Base-by-base conservation (phyloP, 1,140 invertebrate species). In the Trypoxylus dichotomus region DNA sequence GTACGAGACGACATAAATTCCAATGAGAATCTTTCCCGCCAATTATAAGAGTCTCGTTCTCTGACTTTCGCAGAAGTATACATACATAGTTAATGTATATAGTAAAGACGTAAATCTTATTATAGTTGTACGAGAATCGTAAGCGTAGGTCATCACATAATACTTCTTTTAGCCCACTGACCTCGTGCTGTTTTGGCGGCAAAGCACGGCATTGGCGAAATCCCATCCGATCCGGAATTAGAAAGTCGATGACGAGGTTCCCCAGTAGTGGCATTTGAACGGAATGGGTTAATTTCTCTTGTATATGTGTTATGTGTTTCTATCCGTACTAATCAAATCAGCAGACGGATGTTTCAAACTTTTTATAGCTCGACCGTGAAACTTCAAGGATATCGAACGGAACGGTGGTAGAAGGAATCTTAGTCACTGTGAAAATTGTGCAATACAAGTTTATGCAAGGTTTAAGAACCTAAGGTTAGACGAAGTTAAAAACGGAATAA, bases 1-100 rank as follows among this genome's bases (percentile, higher is more conserved):
- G 58, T 74, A 76, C 75, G 41, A 13, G 72, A 74, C 72, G n/a
- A 25, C 32, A 21, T 10, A 32, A 29, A 32, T 72, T 41, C 68
- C 68, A 41, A 41, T 72, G 11, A 41, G 68, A 25, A n/a, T 7
- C 24, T 25, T 72, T 41, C 32, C 15, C 68, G 27, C 32, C 29
- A n/a, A 54, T 54, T 19, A 3, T 15, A 54, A 54, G 15, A 54
- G 15, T 15, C 47, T 6, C 6, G 5, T 8, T 7, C 1, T 54
- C 47, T 15, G 15, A n/a, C 47, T n/a, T 54, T n/a, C 47, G 47
- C 47, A 19, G 3, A 54, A 54, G 47, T 54, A n/a, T 54, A 54
- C 47, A n/a, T n/a, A n/a, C n/a, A n/a, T n/a, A n/a, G n/a, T n/a
- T n/a, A n/a, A n/a, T n/a, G n/a, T n/a, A n/a, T n/a, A n/a, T n/a